Evolutionary conservation across 2,888 invertebrate species (phyloP).

Genomic region (Oegoconia quadripuncta): DNA sequence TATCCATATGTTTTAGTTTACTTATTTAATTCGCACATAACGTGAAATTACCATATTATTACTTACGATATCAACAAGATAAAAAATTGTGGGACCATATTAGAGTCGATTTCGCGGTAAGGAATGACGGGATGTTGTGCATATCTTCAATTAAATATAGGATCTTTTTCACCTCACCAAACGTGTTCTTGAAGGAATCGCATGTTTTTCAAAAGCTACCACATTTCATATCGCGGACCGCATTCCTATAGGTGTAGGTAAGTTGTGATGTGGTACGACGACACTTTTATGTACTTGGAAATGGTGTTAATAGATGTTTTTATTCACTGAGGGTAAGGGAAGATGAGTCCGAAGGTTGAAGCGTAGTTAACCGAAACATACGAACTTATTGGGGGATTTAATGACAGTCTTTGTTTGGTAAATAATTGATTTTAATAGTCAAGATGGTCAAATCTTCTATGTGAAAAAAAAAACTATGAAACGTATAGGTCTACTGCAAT

Average conservation of each 20-base stretch:
- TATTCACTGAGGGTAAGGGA: no score
- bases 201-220: conserved; percentile 17
- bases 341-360: no score
- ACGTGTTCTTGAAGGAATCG: conserved; percentile 8
- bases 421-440: no score
- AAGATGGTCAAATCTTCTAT: no score
- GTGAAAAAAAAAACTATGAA: no score
- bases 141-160: conserved; percentile 14
- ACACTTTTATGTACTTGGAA: neutral
- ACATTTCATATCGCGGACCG: conserved; percentile 19
- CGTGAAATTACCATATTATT: neutral
- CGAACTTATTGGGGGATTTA: no score
- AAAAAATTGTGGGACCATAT: neutral
- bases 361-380: no score
- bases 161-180: conserved; percentile 1
- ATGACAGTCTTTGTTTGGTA: no score
- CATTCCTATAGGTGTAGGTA: conserved; percentile 20
- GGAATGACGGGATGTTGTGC: conserved; percentile 4
- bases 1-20: no score
- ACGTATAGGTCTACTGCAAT: no score
- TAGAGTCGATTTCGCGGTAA: neutral
- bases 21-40: neutral
- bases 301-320: no score
- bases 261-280: conserved; percentile 10
- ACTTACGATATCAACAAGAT: neutral